Conservation (phyloP, 2,888 invertebrate species). For the Antheraea assamensis region DNA sequence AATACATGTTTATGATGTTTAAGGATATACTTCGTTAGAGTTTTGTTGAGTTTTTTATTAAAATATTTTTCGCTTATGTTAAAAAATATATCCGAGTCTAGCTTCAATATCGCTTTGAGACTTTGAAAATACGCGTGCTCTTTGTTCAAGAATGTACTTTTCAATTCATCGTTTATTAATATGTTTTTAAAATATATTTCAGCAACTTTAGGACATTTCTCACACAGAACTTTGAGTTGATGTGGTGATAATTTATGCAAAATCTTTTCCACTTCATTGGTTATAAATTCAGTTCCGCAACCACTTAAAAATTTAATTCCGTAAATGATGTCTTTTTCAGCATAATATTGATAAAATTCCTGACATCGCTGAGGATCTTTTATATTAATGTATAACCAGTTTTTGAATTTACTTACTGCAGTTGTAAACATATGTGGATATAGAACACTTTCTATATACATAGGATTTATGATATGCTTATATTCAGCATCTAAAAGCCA, state of each 20-base stretch:
- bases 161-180: constrained; percentile 21
- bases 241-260: constrained; percentile 32
- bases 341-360: constrained; percentile 36
- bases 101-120: constrained; percentile 30
- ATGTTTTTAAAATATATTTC: constrained; percentile 33
- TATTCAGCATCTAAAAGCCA: constrained; percentile 55
- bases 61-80: constrained; percentile 39
- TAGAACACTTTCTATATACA: constrained; percentile 51
- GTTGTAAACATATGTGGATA: constrained; percentile 59
- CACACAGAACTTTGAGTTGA: constrained; percentile 35
- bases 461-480: constrained; percentile 51
- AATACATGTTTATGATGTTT: constrained; percentile 34
- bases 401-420: constrained; percentile 40
- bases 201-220: constrained; percentile 29
- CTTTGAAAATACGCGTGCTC: constrained; percentile 24
- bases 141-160: constrained; percentile 24
- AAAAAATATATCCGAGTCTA: constrained; percentile 32
- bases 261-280: constrained; percentile 27
- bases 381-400: constrained; percentile 32
- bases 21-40: constrained; percentile 36
- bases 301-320: constrained; percentile 34
- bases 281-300: constrained; percentile 25
- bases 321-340: constrained; percentile 25
- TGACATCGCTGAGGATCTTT: constrained; percentile 29
- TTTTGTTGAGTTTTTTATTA: constrained; percentile 24